These are phyloP conservation scores for Neodiprion fabricii DNA, from an alignment of 1,140 invertebrate species.

Conservation along the genomic window DNA sequence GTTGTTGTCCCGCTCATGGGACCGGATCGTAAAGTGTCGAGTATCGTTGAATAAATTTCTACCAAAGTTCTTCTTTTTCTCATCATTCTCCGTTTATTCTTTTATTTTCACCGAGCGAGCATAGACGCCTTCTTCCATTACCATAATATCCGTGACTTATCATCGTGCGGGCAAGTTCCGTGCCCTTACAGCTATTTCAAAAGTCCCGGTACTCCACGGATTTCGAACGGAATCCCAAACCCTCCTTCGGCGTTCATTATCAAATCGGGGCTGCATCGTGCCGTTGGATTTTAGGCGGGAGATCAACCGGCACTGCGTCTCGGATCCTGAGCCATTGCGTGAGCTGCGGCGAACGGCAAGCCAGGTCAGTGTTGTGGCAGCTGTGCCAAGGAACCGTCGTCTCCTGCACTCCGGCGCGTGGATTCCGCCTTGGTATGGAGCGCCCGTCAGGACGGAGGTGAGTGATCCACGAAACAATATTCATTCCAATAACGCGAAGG, in stretches of 20 bases:
- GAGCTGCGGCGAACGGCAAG: slow-evolving; percentile 19
- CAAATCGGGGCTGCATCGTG: neutral
- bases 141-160: too few species aligned
- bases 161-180: too few species aligned
- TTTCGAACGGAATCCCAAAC: too few species aligned
- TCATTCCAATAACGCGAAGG: neutral
- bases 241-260: too few species aligned
- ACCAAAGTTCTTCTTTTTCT: neutral
- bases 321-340: neutral
- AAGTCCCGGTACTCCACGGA: too few species aligned
- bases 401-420: neutral
- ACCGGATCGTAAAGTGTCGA: neutral
- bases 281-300: neutral
- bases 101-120: neutral
- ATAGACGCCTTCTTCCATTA: too few species aligned
- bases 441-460: slow-evolving; percentile 24
- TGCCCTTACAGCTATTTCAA: too few species aligned
- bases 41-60: neutral
- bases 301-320: neutral
- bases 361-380: slow-evolving; percentile 46
- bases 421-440: neutral
- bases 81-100: too few species aligned
- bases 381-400: slow-evolving; percentile 30
- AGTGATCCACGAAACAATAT: slow-evolving; percentile 29
- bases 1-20: neutral